Conservation (phyloP, 2,888 invertebrate species). For the Andrena flavipes region DNA sequence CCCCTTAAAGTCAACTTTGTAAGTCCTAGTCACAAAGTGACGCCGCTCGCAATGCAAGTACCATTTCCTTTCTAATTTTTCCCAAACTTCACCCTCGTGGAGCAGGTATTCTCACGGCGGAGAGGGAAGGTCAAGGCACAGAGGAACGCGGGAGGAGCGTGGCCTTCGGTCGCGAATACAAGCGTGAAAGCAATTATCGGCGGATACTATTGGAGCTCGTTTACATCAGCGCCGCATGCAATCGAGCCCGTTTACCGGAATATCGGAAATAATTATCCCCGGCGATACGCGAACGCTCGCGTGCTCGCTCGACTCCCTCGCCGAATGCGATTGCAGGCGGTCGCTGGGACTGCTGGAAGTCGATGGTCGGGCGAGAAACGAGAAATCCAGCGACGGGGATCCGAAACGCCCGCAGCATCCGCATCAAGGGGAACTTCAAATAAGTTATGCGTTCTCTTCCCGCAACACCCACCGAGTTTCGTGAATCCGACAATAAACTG, state of each 20-base stretch:
- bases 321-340: slow-evolving; percentile 27
- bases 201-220: slow-evolving; percentile 50
- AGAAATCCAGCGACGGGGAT: slow-evolving; percentile 44
- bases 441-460: slow-evolving; percentile 69
- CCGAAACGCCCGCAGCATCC: slow-evolving; percentile 42
- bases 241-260: slow-evolving; percentile 53
- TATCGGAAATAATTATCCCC: slow-evolving; percentile 68
- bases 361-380: slow-evolving; percentile 58
- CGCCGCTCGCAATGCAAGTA: too few species aligned
- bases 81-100: too few species aligned
- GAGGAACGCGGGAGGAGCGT: slow-evolving; percentile 13
- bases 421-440: slow-evolving; percentile 61
- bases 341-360: slow-evolving; percentile 14
- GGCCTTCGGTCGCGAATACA: slow-evolving; percentile 37
- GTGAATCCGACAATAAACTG: slow-evolving; percentile 78
- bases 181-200: slow-evolving; percentile 66
- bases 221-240: slow-evolving; percentile 33
- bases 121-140: slow-evolving; percentile 3
- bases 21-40: too few species aligned
- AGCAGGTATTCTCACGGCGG: slow-evolving; percentile 13
- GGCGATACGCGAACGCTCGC: slow-evolving; percentile 35
- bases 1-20: too few species aligned
- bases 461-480: slow-evolving; percentile 53
- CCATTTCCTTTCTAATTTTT: too few species aligned
- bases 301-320: slow-evolving; percentile 8